Percentiles rank a stretch among this genome's conserved stretches.
Conservation (phyloP, 2,113 vertebrate genomes). For the Pseudonaja textilis region DNA sequence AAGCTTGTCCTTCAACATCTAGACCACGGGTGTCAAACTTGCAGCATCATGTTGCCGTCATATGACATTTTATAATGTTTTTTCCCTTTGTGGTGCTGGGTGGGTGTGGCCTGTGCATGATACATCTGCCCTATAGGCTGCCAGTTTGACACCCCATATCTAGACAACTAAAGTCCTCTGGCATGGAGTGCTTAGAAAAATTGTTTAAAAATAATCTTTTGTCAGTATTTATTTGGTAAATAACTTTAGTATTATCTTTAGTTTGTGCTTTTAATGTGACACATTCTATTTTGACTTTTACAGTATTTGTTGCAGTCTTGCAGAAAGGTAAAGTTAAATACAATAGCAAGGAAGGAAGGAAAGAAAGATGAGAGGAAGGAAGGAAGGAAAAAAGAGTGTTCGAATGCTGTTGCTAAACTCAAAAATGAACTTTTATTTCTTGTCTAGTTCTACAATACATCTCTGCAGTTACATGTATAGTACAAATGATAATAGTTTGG, state of each 20-base stretch:
- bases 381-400: no score
- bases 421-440: neutral
- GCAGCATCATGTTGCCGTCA: no score
- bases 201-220: neutral
- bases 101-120: no score
- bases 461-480: neutral
- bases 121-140: no score
- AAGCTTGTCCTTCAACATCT: neutral
- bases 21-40: no score
- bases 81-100: no score
- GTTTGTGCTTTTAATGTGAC: neutral
- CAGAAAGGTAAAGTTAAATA: no score
- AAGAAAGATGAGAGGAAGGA: no score
- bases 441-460: neutral
- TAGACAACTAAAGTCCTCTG: neutral
- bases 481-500: neutral
- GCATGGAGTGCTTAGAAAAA: neutral
- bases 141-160: neutral
- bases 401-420: neutral
- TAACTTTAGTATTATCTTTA: neutral
- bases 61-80: no score
- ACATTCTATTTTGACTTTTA: neutral
- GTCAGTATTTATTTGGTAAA: neutral
- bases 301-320: neutral
- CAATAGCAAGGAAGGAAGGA: no score